Base-by-base conservation (phyloP, 2,797 vertebrate species). In the Phrynocephalus forsythii region DNA sequence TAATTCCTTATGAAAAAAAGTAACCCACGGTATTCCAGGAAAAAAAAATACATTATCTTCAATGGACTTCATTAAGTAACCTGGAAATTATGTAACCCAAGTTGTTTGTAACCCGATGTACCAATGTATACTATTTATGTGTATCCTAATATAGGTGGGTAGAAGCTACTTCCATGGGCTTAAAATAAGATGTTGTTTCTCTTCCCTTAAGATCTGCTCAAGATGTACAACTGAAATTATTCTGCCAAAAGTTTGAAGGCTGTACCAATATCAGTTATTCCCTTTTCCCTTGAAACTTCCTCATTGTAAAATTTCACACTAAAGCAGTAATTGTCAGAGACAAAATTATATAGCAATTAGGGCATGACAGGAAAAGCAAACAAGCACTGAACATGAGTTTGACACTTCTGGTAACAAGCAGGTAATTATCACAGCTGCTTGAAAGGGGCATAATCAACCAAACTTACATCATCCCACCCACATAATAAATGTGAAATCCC, bases 371-470 rank as follows among this genome's bases (percentile, higher is more conserved):
- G 89, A 95, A 96, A 95, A 96, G 92, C 90, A 95, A 94, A 95
- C 94, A 95, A 93, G 94, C 92, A 95, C 87, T 93, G 93, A 94
- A 94, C 95, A 95, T 94, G 91, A 91, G 93, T 93, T 94, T 90
- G 88, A 93, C 93, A 95, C 92, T 95, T 95, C 94, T 95, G 90
- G 92, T 93, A 95, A 94, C 91, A 92, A 94, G 95, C 94, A 94
- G 92, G 94, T 94, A 94, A 94, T 95, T 95, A 95, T 95, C 94
- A 94, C 94, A 95, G 95, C 94, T 92, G 94, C 92, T 94, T 94
- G 94, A 95, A 96, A 96, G 88, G 91, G 90, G 91, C 94, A 94
- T 95, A 93, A 95, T 95, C 94, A 94, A 92, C 92, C 93, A 95
- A 95, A 95, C 90, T 92, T 91, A 95, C 94, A 95, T 93, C 94